Conservation (phyloP, 2,888 invertebrate genomes). For the Melanostoma scalare region DNA sequence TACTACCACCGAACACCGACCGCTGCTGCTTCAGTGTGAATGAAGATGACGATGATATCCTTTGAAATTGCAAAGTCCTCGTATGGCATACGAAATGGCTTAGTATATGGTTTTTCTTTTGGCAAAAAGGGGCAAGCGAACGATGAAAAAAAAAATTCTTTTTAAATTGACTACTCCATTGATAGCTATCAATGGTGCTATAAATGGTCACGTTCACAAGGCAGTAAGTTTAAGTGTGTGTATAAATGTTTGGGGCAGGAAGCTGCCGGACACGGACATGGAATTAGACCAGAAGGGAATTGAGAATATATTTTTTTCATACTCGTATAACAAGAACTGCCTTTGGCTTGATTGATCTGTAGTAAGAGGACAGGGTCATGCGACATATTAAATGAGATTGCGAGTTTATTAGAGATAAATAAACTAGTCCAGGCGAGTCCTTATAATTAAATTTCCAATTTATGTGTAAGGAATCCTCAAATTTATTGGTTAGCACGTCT, state of each 20-base stretch:
- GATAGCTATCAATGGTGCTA: slow-evolving; percentile 39
- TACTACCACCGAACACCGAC: background rate
- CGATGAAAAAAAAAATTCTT: slow-evolving; percentile 2
- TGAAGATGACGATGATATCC: slow-evolving; percentile 62
- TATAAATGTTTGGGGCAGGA: background rate
- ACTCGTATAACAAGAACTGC: background rate
- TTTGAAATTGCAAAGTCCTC: slow-evolving; percentile 60
- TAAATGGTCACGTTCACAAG: slow-evolving; percentile 34
- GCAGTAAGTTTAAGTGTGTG: background rate
- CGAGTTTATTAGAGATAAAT: too few species aligned
- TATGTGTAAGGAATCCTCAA: too few species aligned
- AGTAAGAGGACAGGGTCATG: too few species aligned
- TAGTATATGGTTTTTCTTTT: background rate
- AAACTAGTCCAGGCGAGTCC: too few species aligned
- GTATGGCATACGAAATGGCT: slow-evolving; percentile 20
- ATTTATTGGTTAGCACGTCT: too few species aligned
- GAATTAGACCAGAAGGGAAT: background rate
- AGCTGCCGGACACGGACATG: background rate
- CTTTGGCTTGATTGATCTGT: background rate
- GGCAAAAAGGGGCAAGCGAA: background rate
- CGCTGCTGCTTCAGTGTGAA: slow-evolving; percentile 31
- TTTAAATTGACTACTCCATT: slow-evolving; percentile 17
- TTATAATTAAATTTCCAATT: too few species aligned
- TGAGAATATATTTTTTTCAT: background rate
- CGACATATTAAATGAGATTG: too few species aligned